These are phyloP conservation scores for Agonopterix alstromeriana DNA, from an alignment of 2,888 invertebrate species.

Conservation along the genomic window DNA sequence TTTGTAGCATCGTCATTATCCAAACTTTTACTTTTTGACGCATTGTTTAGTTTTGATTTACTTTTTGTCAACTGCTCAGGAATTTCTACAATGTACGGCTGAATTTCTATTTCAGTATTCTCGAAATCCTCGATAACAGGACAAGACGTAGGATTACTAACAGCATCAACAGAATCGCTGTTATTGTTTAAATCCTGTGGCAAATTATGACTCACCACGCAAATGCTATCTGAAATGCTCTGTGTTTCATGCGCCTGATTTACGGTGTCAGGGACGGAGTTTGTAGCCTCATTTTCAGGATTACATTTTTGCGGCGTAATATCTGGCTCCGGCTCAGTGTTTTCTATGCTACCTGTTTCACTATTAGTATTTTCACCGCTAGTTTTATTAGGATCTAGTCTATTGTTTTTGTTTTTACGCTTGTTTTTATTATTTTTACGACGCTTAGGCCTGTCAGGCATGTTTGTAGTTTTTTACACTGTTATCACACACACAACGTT, in stretches of 20 bases:
- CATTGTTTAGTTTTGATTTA: conserved; percentile 44
- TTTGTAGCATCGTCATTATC: conserved; percentile 64
- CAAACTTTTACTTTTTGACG: conserved; percentile 65
- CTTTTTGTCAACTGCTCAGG: conserved; percentile 47
- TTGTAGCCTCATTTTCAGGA: conserved; percentile 3
- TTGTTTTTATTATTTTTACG: conserved; percentile 69
- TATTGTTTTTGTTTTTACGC: conserved; percentile 59
- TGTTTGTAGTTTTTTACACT: conserved; percentile 44
- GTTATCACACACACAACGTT: conserved; percentile 57
- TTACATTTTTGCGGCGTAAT: not conserved
- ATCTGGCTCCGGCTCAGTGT: conserved; percentile 1
- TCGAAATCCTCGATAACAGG: conserved; percentile 2
- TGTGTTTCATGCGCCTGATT: conserved; percentile 2
- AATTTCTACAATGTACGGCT: conserved; percentile 57
- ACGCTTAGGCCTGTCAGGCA: conserved; percentile 63
- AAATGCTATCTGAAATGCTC: conserved; percentile 9
- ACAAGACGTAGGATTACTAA: conserved; percentile 8
- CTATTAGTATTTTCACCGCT: conserved; percentile 25
- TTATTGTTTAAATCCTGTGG: conserved; percentile 41
- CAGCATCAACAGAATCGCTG: conserved; percentile 16
- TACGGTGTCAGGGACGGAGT: not conserved
- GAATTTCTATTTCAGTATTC: conserved; percentile 8
- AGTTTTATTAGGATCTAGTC: conserved; percentile 32
- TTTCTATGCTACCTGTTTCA: conserved; percentile 24
- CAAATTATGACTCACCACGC: conserved; percentile 5